Base-by-base conservation (phyloP, 2,888 invertebrate species). In the Stenurella melanura region DNA sequence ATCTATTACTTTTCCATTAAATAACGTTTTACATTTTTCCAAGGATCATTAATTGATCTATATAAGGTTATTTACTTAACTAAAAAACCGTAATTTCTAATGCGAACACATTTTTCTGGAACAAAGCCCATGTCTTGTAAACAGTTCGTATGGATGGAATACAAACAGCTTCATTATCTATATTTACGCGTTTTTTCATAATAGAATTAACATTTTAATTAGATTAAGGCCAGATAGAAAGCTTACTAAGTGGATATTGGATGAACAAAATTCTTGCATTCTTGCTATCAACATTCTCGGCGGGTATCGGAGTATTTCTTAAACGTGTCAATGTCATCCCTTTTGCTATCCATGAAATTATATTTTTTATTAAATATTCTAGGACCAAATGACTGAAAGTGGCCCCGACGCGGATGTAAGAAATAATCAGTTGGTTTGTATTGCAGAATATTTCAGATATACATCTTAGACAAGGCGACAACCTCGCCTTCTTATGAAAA, bases 131-230 rank as follows among this genome's bases (percentile, higher is more conserved):
- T 58, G 21, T 19, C 58, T 58, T 58, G 58, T 58, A 58, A 17
- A 58, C 58, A 58, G 58, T 12, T 58, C 10, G 10, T 58, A 58
- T 12, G 21, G 19, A 19, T 10, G 7, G 58, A 58, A 58, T 58
- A 58, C 19, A 58, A 58, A 58, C 21, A 21, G 58, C 58, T 58
- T 58, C 21, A 58, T 58, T 58, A 58, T 15, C 19, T 58, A 18
- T 21, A 58, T 58, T 58, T 58, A 58, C 58, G 21, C 58, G 58
- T 58, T 58, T 58, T 58, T 58, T 58, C 58, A 50, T 58, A 58
- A 58, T 58, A 18, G 58, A 58, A 58, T 58, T 58, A 58, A 19
- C 58, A 58, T 58, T 58, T 58, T 58, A 58, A 58, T 58, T 58
- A 58, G 2, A 50, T 50, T 50, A 50, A 50, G 50, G 50, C 58